Base-by-base conservation (phyloP, 1,140 invertebrate species). In the Psix sp. region DNA sequence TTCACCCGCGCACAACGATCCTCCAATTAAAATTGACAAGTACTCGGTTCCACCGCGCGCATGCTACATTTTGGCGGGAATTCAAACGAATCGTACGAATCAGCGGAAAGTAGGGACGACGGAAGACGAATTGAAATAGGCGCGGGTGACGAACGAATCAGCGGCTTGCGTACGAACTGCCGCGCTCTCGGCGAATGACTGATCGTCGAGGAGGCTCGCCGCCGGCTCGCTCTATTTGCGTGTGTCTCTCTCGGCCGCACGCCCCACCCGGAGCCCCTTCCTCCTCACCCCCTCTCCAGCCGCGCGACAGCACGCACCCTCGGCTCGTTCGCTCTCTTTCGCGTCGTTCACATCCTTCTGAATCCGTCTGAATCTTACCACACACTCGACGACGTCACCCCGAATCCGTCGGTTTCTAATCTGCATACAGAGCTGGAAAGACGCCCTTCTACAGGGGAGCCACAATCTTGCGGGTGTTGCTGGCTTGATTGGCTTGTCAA, bases 111-210 rank as follows among this genome's bases (percentile, higher is more conserved):
- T 9, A 9, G 9, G 35, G 3, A 10, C 18, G 36, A 9, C 6
- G 29, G 43, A 49, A 49, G 40, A 48, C 40, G 33, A 42, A 21
- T 2, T n/a, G 20, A 4, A 11, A n/a, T 29, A 18, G 29, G 17
- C n/a, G 46, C 46, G 20, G 14, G 13, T 3, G 31, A 21, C n/a
- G 33, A 7, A 1, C 11, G n/a, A 18, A 14, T 10, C 15, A 17
- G 18, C 11, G n/a, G n/a, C n/a, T n/a, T n/a, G 13, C 35, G 36
- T 56, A 26, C 48, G 17, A 7, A 29, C 31, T 13, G 77, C 65
- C 68, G 80, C 81, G 77, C 80, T 80, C 68, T 77, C 81, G 76
- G 77, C 80, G 77, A 80, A 79, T 80, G 78, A 85, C 82, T 84
- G 77, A 83, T 67, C 68, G 45, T 39, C 36, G 42, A 3, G 56